Evolutionary conservation across 2,888 invertebrate species (phyloP).

Genomic region (Mythimna vitellina): DNA sequence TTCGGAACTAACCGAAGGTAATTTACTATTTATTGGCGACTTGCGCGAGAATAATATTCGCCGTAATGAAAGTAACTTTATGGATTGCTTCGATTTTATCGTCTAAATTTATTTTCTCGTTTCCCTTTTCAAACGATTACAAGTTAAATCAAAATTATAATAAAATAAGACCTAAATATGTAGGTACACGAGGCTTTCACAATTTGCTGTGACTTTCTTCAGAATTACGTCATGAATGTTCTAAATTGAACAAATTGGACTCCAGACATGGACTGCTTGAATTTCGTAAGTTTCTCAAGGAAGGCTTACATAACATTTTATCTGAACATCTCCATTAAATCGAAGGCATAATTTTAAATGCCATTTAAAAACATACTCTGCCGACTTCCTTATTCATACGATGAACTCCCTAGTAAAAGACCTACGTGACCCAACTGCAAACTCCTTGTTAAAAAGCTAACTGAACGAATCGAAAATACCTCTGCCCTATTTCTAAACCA

Average conservation of each 20-base stretch:
- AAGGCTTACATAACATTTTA: constrained; percentile 50
- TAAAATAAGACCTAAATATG: constrained; percentile 24
- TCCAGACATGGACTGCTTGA: neutral
- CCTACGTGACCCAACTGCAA: constrained; percentile 74
- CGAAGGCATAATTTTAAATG: constrained; percentile 66
- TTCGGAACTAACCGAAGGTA: constrained; percentile 1
- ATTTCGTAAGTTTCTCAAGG: constrained; percentile 12
- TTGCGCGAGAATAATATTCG: constrained; percentile 27
- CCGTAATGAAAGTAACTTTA: constrained; percentile 50
- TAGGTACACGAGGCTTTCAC: neutral
- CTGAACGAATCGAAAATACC: constrained; percentile 69
- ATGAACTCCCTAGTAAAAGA: constrained; percentile 71
- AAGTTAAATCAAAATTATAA: constrained; percentile 32
- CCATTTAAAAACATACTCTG: constrained; percentile 66
- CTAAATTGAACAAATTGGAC: neutral
- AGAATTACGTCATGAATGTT: neutral
- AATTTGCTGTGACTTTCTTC: constrained; percentile 5
- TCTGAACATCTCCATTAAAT: constrained; percentile 64
- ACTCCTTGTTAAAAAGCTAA: constrained; percentile 64
- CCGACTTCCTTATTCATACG: constrained; percentile 68
- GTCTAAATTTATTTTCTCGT: constrained; percentile 43
- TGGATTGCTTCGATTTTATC: constrained; percentile 51
- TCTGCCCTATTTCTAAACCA: constrained; percentile 53
- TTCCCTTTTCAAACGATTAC: constrained; percentile 47
- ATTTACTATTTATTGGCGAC: constrained; percentile 24